A percentile compares a stretch with the other conserved stretches of the same genome.
Conservation (phyloP, 2,888 invertebrate genomes). For the Limnephilus marmoratus region DNA sequence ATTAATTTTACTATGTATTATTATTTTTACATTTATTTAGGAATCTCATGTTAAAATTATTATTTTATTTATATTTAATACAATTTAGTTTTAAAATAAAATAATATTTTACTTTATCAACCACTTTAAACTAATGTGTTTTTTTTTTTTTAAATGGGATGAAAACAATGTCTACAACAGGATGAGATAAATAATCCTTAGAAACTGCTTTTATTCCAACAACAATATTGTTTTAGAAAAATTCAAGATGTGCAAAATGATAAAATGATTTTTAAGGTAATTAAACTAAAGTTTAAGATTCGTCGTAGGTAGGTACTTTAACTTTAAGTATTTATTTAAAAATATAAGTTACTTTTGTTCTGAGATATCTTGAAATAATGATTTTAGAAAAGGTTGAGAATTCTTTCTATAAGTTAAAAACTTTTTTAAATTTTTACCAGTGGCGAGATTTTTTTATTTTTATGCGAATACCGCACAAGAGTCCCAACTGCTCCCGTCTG, state of each 20-base stretch:
- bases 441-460: too few relatives aligned
- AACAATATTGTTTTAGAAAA: too few relatives aligned
- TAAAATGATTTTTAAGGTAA: too few relatives aligned
- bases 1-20: neutral
- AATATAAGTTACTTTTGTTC: neutral
- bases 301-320: too few relatives aligned
- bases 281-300: too few relatives aligned
- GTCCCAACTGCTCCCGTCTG: too few relatives aligned
- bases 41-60: neutral
- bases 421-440: too few relatives aligned
- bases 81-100: neutral
- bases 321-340: too few relatives aligned
- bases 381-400: neutral
- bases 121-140: neutral
- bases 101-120: neutral
- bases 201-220: neutral
- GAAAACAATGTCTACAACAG: neutral
- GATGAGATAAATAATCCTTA: neutral
- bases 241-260: too few relatives aligned
- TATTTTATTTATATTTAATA: neutral
- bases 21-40: neutral
- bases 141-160: neutral
- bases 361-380: neutral
- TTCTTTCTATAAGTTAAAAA: neutral
- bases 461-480: too few relatives aligned